Conservation (phyloP, 1,140 invertebrate species). For the Stratiolaelaps scimitus region DNA sequence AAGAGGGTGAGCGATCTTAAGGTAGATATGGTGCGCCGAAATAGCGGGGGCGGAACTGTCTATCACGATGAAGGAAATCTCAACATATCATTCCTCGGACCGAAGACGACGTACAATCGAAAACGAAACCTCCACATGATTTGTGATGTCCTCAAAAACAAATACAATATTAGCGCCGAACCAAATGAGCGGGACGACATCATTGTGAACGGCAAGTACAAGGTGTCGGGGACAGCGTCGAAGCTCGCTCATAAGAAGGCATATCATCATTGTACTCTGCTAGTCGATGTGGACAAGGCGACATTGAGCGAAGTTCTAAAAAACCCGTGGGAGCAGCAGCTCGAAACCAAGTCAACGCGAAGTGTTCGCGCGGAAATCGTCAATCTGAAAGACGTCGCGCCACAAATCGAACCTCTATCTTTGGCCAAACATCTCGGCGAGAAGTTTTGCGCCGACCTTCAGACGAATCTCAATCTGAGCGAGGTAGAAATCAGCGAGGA, state of each 20-base stretch:
- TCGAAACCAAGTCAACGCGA: conserved; percentile 64
- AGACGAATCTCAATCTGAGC: conserved; percentile 62
- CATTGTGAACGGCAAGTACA: conserved; percentile 60
- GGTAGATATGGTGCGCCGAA: conserved; percentile 63
- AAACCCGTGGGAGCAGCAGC: conserved; percentile 45
- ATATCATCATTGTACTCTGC: conserved; percentile 87
- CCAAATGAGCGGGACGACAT: conserved; percentile 70
- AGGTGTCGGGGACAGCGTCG: conserved; percentile 82
- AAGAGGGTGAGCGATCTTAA: conserved; percentile 43
- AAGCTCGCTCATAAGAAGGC: conserved; percentile 68
- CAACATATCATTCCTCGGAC: conserved; percentile 78
- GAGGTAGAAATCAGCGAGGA: conserved; percentile 70
- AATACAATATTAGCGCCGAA: conserved; percentile 59
- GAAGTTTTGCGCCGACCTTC: conserved; percentile 57
- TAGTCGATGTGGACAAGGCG: conserved; percentile 65
- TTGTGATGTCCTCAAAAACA: conserved; percentile 57
- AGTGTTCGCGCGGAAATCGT: conserved; percentile 64
- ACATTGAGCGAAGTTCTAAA: conserved; percentile 46
- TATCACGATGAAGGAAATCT: conserved; percentile 89
- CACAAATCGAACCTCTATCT: conserved; percentile 52
- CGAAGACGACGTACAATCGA: conserved; percentile 60
- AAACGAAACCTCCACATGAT: conserved; percentile 72
- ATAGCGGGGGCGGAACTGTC: conserved; percentile 90
- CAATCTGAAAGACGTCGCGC: conserved; percentile 60
- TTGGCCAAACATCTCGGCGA: conserved; percentile 46